phyloP scores from a whole-genome alignment of 2,888 invertebrate species.

The Globia sparganii region DNA sequence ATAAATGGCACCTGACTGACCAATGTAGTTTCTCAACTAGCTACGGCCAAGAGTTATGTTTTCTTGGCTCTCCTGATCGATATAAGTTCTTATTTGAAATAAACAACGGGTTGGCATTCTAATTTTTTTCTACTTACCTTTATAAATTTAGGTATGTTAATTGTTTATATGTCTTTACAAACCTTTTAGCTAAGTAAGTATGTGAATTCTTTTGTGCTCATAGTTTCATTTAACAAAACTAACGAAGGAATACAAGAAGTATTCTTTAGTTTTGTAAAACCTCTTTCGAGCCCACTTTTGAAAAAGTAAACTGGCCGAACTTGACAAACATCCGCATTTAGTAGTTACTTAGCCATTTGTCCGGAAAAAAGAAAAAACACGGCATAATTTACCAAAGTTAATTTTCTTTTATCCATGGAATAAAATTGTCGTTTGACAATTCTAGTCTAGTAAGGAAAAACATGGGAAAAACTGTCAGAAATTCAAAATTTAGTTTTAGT shows the following conservation, averaged over 20 bases:
- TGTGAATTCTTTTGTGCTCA: neutral
- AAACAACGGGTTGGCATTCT: conserved; percentile 8
- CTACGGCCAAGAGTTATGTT: conserved; percentile 17
- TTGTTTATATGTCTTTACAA: neutral
- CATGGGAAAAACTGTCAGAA: too few species aligned
- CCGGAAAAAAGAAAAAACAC: neutral
- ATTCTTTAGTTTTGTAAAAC: neutral
- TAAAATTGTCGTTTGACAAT: too few species aligned
- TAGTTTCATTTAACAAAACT: neutral
- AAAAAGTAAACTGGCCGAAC: neutral
- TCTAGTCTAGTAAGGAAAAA: too few species aligned
- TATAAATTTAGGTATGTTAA: neutral
- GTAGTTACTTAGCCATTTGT: neutral
- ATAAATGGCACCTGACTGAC: conserved; percentile 41
- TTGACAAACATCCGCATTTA: neutral
- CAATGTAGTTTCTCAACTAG: conserved; percentile 32
- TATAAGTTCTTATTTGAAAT: conserved; percentile 12
- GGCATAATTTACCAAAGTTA: too few species aligned
- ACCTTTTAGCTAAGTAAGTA: neutral
- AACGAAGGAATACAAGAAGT: neutral
- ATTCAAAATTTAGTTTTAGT: too few species aligned
- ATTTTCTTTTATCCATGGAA: too few species aligned
- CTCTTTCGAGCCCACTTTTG: neutral
- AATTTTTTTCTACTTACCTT: too few species aligned
- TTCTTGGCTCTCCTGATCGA: conserved; percentile 23